A percentile compares a stretch with the other conserved stretches of the same genome.
Evolutionary conservation across 2,888 invertebrate genomes (phyloP).

Genomic region (Macrosiphum euphorbiae): DNA sequence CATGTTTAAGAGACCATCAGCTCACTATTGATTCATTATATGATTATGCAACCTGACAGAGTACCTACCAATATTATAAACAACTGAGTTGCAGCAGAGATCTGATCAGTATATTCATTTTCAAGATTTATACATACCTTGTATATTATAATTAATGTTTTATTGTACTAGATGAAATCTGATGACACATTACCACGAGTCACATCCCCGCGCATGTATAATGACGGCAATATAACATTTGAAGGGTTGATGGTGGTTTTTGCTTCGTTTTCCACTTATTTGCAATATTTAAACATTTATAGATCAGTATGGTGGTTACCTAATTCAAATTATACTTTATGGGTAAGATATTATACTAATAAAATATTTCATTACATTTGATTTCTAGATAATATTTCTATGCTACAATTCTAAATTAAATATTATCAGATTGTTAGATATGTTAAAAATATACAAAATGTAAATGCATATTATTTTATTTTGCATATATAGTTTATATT

Average conservation of each 20-base stretch:
- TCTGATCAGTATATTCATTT: background rate
- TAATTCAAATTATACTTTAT: conserved; percentile 77
- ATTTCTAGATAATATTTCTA: background rate
- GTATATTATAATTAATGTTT: background rate
- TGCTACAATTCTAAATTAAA: background rate
- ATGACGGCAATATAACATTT: conserved; percentile 75
- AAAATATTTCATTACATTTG: background rate
- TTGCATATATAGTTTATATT: background rate
- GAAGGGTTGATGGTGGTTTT: conserved; percentile 88
- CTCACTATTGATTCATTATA: no score
- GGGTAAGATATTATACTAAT: conserved; percentile 40
- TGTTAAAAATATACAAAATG: background rate
- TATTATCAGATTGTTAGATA: background rate
- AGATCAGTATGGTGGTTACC: conserved; percentile 98
- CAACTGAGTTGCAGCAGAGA: background rate
- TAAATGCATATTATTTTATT: background rate
- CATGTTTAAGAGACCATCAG: no score
- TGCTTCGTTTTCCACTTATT: conserved; percentile 81
- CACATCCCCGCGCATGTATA: conserved; percentile 57
- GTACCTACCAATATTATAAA: background rate
- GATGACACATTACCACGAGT: conserved; percentile 60
- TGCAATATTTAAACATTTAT: conserved; percentile 95
- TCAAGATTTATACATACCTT: background rate
- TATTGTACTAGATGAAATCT: conserved; percentile 53
- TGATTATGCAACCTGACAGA: background rate